Percentiles rank a stretch among this genome's conserved stretches.
Evolutionary conservation across 2,797 vertebrate species (phyloP).

Genomic region (Aphelocoma californica): DNA sequence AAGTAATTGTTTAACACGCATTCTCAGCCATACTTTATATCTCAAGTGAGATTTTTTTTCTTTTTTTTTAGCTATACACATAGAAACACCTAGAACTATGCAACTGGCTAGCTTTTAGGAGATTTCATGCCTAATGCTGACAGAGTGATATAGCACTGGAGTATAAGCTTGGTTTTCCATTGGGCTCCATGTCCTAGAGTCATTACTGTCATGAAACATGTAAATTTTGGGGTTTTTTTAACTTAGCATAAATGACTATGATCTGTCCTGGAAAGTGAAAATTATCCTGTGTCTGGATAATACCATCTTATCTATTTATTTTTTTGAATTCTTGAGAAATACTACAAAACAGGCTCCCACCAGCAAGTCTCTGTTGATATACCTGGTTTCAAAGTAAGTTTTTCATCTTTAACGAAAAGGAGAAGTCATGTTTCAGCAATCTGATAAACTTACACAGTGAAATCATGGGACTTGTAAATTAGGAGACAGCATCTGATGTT

Average conservation of each 20-base stretch:
- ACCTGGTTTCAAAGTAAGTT: not conserved
- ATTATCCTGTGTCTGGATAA: not conserved
- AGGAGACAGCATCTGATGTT: not conserved
- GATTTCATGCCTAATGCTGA: not conserved
- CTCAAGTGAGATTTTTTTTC: fast-evolving
- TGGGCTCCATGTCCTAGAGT: not conserved
- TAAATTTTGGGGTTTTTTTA: not conserved
- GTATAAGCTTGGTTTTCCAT: not conserved
- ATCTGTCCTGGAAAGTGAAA: not conserved
- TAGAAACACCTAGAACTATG: not conserved
- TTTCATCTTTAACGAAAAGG: not conserved
- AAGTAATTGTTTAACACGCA: not conserved
- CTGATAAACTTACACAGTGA: not conserved
- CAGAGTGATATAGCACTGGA: not conserved
- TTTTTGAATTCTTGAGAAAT: not conserved
- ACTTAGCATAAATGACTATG: not conserved
- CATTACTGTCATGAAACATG: not conserved
- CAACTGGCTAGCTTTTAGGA: not conserved
- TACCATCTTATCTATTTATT: not conserved
- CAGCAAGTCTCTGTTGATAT: not conserved
- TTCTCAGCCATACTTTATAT: not conserved
- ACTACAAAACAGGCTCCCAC: not conserved
- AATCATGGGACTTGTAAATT: not conserved
- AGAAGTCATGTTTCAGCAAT: not conserved
- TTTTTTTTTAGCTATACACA: not conserved